Conservation (phyloP, 2,888 invertebrate species). For the Odiellus spinosus region DNA sequence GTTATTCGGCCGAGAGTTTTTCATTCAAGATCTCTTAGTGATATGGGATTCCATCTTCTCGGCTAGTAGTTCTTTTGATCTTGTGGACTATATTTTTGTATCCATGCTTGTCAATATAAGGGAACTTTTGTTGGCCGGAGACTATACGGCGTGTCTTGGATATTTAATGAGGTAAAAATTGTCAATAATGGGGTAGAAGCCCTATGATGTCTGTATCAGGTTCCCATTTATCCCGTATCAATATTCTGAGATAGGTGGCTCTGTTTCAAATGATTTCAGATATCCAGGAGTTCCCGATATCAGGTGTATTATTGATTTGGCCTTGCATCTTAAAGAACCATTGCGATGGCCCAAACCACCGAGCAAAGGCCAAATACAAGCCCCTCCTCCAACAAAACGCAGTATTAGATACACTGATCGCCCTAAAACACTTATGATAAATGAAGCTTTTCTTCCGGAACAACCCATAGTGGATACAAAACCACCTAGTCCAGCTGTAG, state of each 20-base stretch:
- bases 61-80: slow-evolving; percentile 38
- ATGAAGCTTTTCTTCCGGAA: too few species aligned
- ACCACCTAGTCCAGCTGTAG: too few species aligned
- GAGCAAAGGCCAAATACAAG: too few species aligned
- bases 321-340: slow-evolving; percentile 37
- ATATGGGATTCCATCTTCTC: slow-evolving; percentile 73
- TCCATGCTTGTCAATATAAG: slow-evolving; percentile 59
- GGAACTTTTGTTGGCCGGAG: slow-evolving; percentile 41
- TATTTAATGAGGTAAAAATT: slow-evolving; percentile 40
- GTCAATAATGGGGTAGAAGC: too few species aligned
- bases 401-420: too few species aligned
- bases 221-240: too few species aligned
- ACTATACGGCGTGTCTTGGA: slow-evolving; percentile 47
- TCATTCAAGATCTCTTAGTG: slow-evolving; percentile 53
- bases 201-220: too few species aligned
- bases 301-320: slow-evolving; percentile 43
- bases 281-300: slow-evolving; percentile 49
- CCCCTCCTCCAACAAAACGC: too few species aligned
- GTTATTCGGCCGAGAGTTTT: slow-evolving; percentile 67
- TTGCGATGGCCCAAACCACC: background rate
- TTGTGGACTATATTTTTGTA: slow-evolving; percentile 52
- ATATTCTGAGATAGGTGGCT: too few species aligned
- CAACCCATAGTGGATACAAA: too few species aligned
- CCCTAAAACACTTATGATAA: too few species aligned
- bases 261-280: too few species aligned